These are phyloP conservation scores for Octonoba sinensis DNA, from an alignment of 2,888 invertebrate species.

Conservation along the genomic window DNA sequence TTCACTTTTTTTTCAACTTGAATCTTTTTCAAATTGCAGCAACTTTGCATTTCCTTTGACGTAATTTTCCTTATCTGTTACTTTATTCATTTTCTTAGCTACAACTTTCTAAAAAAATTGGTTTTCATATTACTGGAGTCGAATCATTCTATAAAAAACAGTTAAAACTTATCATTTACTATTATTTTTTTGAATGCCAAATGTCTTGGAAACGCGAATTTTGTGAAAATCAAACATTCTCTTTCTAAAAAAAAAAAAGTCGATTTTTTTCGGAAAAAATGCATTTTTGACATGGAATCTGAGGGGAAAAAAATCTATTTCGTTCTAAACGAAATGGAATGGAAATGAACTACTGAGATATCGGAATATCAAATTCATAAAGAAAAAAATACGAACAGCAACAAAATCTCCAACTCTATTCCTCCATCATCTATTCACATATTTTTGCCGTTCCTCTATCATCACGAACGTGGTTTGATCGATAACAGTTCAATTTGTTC, in stretches of 20 bases:
- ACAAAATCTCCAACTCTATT: not conserved
- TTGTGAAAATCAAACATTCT: too few species aligned
- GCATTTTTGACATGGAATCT: not conserved
- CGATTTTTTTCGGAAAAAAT: not conserved
- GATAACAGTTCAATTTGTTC: conserved; percentile 61
- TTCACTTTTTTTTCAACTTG: too few species aligned
- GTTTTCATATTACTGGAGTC: too few species aligned
- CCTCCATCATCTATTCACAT: not conserved
- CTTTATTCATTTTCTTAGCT: too few species aligned
- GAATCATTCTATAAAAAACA: too few species aligned
- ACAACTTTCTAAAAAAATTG: too few species aligned
- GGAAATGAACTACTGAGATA: conserved; percentile 5
- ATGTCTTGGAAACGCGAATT: too few species aligned
- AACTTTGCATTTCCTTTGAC: too few species aligned
- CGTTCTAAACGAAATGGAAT: conserved; percentile 3
- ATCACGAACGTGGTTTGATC: conserved; percentile 21
- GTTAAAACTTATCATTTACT: too few species aligned
- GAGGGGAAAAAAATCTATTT: not conserved
- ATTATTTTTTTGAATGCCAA: too few species aligned
- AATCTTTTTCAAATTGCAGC: too few species aligned
- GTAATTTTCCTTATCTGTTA: too few species aligned
- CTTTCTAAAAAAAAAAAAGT: not conserved
- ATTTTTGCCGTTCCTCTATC: not conserved
- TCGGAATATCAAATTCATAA: conserved; percentile 7
- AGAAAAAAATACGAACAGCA: not conserved